Base-by-base conservation (phyloP, 37 sponge, comb jelly and placozoan genomes). In the Amphimedon queenslandica region DNA sequence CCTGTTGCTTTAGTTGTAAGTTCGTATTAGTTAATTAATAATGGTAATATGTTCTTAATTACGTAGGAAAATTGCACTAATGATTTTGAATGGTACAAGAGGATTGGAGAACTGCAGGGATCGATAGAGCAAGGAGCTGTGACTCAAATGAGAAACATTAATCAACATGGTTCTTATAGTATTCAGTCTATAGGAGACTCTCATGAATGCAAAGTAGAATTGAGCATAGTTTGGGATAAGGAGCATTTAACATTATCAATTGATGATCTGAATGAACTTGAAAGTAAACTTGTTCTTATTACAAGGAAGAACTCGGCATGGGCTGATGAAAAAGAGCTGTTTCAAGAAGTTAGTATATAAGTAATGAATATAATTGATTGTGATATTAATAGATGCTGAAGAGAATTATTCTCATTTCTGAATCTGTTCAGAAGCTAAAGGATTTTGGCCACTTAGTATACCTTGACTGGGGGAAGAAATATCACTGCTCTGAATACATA, bases 211-310 rank as follows among this genome's bases (percentile, higher is more conserved):
- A 47, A 18, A 47, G 53, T 47, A 18, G 8, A 8, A 18, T 47
- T 47, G 53, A 13, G 13, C 13, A 13, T 47, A 18, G 53, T 18
- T 47, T 8, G 13, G 8, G 13, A 47, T 18, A 47, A 18, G 13
- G 53, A 47, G 13, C 53, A 47, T 47, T 18, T 18, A 47, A 8
- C 8, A 18, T 47, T 8, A 13, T 47, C 37, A 40, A 67, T 87
- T 37, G 88, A 87, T 42, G 88, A 87, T 0, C 69, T 87, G 0
- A 29, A 70, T 16, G 88, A 87, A 57, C 37, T 87, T 20, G 82
- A 87, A 70, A 87, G 88, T 33, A 81, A 87, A 24, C 69, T 87
- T 24, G 82, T 81, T 1, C 63, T 87, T 18, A 87, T 87, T 47
- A 82, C 72, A 40, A 73, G 88, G 25, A 76, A 57, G 28, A 72